phyloP scores from a whole-genome alignment of 2,888 invertebrate species.

The Leucozona laternaria region DNA sequence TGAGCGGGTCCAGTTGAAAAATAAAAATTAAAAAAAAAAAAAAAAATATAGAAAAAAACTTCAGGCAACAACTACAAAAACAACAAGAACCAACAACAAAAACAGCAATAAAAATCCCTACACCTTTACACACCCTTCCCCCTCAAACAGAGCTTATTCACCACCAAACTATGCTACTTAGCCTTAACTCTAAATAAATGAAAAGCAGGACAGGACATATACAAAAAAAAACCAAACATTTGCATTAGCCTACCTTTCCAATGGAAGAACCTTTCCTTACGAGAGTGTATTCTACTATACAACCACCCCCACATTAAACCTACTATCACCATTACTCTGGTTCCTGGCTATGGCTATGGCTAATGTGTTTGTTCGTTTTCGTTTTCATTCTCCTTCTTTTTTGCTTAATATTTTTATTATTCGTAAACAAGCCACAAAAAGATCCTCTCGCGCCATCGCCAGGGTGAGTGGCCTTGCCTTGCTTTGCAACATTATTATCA shows the following conservation, averaged over 20 bases:
- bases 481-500: constrained; percentile 66
- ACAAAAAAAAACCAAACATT: constrained; percentile 42
- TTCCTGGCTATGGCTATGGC: too few relatives aligned
- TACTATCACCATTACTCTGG: too few relatives aligned
- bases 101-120: constrained; percentile 51
- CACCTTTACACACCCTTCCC: not conserved
- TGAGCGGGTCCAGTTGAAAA: constrained; percentile 37
- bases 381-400: constrained; percentile 18
- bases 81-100: constrained; percentile 48
- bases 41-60: constrained; percentile 44
- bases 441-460: constrained; percentile 40
- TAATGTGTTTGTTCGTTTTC: constrained; percentile 68
- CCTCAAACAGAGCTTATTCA: not conserved
- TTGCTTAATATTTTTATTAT: constrained; percentile 65
- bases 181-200: constrained; percentile 33
- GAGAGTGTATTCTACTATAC: not conserved
- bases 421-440: constrained; percentile 68
- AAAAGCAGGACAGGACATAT: constrained; percentile 20
- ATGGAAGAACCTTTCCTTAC: constrained; percentile 1
- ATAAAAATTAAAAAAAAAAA: constrained; percentile 27
- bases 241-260: constrained; percentile 68
- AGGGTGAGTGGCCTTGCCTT: constrained; percentile 36
- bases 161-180: constrained; percentile 23
- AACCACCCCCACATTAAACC: not conserved
- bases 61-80: constrained; percentile 42